Conservation (phyloP, 2,797 vertebrate species). For the Rachycentron canadum region DNA sequence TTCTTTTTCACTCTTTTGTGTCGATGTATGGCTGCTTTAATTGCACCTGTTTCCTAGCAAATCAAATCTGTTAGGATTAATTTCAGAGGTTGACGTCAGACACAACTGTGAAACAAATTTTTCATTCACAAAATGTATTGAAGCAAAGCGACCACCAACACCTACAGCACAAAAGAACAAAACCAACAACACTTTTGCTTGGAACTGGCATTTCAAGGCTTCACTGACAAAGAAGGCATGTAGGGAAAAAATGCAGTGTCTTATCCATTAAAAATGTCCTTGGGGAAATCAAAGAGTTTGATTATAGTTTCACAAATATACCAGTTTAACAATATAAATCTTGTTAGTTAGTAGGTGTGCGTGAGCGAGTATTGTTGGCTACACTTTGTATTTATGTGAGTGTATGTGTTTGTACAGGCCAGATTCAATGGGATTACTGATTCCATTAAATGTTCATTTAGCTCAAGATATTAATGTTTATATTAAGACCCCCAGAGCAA, state of each 20-base stretch:
- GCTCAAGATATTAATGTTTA: too few species aligned
- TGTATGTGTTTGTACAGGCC: background rate
- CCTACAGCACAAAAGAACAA: background rate
- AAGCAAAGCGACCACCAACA: background rate
- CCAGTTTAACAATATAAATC: too few species aligned
- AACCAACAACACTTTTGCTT: background rate
- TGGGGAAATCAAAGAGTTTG: background rate
- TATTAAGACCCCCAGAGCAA: too few species aligned
- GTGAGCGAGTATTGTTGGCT: background rate
- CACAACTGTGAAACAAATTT: conserved; percentile 2
- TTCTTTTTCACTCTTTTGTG: conserved; percentile 15
- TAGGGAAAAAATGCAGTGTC: background rate
- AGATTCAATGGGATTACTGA: too few species aligned
- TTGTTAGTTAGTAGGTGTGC: background rate
- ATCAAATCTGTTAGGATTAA: conserved; percentile 41
- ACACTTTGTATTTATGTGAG: background rate
- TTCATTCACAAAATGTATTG: conserved; percentile 21
- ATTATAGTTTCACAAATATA: background rate
- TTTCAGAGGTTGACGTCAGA: conserved; percentile 19
- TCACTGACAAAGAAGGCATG: background rate
- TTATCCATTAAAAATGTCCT: background rate
- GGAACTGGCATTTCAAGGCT: conserved; percentile 8
- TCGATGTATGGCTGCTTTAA: conserved; percentile 19
- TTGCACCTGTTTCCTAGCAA: conserved; percentile 24
- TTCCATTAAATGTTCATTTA: too few species aligned